Evolutionary conservation across 2,797 vertebrate species (phyloP), one percentile per base, ranked within the genome.

Genomic region (Peromyscus nudipes): DNA sequence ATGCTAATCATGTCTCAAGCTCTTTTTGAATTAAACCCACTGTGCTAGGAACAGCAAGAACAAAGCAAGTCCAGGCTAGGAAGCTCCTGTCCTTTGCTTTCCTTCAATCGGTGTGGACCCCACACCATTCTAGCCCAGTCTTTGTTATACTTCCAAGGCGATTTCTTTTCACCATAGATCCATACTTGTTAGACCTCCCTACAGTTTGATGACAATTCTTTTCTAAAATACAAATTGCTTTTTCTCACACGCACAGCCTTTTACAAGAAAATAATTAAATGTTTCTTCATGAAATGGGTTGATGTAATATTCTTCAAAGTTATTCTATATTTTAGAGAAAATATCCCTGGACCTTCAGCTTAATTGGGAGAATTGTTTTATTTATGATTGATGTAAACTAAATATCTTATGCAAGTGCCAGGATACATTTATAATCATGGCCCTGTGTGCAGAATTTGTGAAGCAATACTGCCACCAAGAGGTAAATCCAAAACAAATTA

Each of bases 381-480:
- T 84, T 96, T 97, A 96, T 95, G 81, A 95, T 91, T 43, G 29
- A 52, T 92, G 14, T 91, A 92, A 96, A 73, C 87, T 95, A 82
- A 96, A 91, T 87, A 92, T 69, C 69, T 46, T 67, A 55, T 49
- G 6, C 90, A 75, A 96, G 1, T 90, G 52, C 19, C 31, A 94
- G 25, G 75, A 55, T 37, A 73, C 43, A 67, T 62, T 94, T 71
- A 62, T 31, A 71, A 96, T 84, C 31, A 23, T 87, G 92, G 55
- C 71, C 77, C 64, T 93, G 0, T 34, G 60, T 21, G 71, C 6
- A 52, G 52, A 76, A 81, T 76, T 89, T 95, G 60, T 94, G 75
- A 96, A 89, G 94, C 92, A 98, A 96, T 67, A 97, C 96, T 97
- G 98, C 98, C 98, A 98, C 93, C 98, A 98, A 97, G 83, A 96